phyloP scores from a whole-genome alignment of 2,113 vertebrate species.

The Tringa solitaria region DNA sequence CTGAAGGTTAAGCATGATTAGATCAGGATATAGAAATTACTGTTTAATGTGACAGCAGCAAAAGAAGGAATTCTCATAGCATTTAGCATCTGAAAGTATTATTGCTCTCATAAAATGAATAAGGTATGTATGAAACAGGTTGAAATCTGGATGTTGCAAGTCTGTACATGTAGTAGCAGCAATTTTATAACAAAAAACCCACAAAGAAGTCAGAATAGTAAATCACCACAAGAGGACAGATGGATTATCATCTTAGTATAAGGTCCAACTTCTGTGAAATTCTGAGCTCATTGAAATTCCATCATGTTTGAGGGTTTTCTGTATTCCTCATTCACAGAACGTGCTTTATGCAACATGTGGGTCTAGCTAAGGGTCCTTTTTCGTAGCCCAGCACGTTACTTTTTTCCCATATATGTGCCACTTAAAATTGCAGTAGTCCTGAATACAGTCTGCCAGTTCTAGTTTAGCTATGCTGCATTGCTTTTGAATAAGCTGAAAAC shows the following conservation, averaged over 20 bases:
- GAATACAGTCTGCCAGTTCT: background rate
- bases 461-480: background rate
- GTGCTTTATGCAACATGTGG: background rate
- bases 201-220: background rate
- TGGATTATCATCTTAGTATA: background rate
- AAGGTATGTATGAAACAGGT: background rate
- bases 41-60: background rate
- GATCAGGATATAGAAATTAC: background rate
- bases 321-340: background rate
- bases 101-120: background rate
- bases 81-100: background rate
- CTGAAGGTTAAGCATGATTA: background rate
- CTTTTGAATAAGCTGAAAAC: background rate
- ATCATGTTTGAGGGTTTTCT: background rate
- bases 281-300: background rate
- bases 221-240: background rate
- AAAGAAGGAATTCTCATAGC: background rate
- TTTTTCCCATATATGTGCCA: background rate
- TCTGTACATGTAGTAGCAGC: background rate
- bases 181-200: background rate
- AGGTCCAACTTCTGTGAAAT: background rate
- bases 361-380: background rate
- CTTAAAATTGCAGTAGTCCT: background rate
- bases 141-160: background rate
- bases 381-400: background rate